Evolutionary conservation across 2,888 invertebrate genomes (phyloP).

Genomic region (Pristionchus entomophagus): DNA sequence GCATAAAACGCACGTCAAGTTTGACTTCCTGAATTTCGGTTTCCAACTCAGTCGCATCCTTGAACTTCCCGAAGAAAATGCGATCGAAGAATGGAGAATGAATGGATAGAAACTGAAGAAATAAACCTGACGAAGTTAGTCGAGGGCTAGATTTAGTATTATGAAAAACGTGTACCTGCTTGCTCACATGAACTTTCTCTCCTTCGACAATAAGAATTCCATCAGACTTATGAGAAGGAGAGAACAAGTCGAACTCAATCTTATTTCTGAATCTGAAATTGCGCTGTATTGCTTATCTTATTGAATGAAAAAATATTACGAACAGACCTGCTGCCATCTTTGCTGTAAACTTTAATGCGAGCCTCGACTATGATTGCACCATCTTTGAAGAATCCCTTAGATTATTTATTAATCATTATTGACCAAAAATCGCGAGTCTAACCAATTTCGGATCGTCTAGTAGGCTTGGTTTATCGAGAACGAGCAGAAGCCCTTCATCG

Average conservation of each 20-base stretch:
- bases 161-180: neutral
- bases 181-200: neutral
- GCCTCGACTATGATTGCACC: neutral
- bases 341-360: neutral
- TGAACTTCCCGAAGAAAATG: neutral
- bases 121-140: no score
- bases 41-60: neutral
- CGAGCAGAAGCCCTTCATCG: neutral
- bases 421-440: neutral
- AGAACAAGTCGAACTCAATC: neutral
- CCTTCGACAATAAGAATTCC: neutral
- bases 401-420: neutral
- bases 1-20: neutral
- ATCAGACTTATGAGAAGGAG: neutral
- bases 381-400: neutral
- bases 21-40: neutral
- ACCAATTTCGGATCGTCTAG: neutral
- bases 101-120: neutral
- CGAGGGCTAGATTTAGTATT: neutral
- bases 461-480: neutral
- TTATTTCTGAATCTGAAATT: neutral
- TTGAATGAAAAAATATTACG: no score
- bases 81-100: conserved; percentile 1
- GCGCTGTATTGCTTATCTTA: no score
- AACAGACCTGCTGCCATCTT: neutral